These are phyloP conservation scores for Drosophila melanogaster DNA, from an alignment of 1,140 invertebrate species.

Conservation along the genomic window DNA sequence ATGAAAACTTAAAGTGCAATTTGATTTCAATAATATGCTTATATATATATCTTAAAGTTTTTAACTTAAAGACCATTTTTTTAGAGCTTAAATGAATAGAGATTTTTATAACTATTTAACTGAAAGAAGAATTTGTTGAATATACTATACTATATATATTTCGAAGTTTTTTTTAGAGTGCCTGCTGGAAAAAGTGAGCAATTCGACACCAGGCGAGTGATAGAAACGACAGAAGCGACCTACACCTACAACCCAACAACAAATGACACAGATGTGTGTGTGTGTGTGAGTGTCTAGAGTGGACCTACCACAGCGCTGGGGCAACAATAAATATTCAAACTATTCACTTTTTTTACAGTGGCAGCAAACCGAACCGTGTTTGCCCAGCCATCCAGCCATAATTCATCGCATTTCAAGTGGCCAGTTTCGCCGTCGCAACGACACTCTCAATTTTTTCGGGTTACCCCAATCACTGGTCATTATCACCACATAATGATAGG, in stretches of 20 bases:
- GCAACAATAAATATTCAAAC: constrained; percentile 68
- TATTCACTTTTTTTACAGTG: constrained; percentile 76
- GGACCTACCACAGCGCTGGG: constrained; percentile 61
- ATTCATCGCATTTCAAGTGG: constrained; percentile 49
- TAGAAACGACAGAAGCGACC: constrained; percentile 61
- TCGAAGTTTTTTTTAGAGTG: constrained; percentile 17
- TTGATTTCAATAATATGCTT: too few species aligned
- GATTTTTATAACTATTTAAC: too few species aligned
- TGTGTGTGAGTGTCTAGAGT: constrained; percentile 10
- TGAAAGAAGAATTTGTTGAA: too few species aligned
- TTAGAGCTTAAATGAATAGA: background rate
- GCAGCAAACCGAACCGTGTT: constrained; percentile 46
- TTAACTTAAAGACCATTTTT: too few species aligned
- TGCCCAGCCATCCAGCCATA: constrained; percentile 27
- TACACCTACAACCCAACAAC: constrained; percentile 46
- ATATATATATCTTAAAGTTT: background rate
- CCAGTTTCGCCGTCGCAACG: background rate
- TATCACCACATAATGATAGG: constrained; percentile 42
- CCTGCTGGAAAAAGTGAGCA: constrained; percentile 8
- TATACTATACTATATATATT: too few species aligned
- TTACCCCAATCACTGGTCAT: constrained; percentile 28
- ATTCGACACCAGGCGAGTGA: constrained; percentile 66
- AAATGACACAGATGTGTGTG: background rate
- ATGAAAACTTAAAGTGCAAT: too few species aligned
- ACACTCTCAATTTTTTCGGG: background rate